phyloP scores from a whole-genome alignment of 2,113 vertebrate species.

The Chionomys nivalis region DNA sequence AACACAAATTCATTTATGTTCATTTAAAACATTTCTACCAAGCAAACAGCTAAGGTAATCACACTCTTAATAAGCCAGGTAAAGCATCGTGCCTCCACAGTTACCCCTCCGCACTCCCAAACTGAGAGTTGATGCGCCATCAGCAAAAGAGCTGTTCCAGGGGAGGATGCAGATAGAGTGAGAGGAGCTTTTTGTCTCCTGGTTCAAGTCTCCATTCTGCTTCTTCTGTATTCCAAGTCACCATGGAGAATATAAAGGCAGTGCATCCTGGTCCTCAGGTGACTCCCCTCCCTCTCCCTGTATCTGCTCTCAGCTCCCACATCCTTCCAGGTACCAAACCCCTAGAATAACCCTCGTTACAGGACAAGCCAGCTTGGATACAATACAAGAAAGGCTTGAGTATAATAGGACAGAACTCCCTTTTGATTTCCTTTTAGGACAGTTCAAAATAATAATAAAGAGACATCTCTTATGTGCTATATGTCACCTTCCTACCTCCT shows the following conservation, averaged over 20 bases:
- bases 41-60: background rate
- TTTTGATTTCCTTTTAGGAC: conserved; percentile 4
- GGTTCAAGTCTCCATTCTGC: too few relatives aligned
- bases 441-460: background rate
- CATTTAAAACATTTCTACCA: conserved; percentile 3
- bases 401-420: background rate
- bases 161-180: background rate
- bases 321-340: background rate
- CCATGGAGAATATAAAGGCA: background rate
- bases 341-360: background rate
- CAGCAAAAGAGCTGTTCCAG: background rate
- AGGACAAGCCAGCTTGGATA: background rate
- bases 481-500: background rate
- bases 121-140: background rate
- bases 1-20: conserved; percentile 22
- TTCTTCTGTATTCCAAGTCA: background rate
- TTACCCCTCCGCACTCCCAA: background rate
- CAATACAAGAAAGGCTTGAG: background rate
- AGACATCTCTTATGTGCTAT: background rate
- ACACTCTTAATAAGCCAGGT: conserved; percentile 26
- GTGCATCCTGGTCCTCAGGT: background rate
- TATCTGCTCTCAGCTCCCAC: background rate
- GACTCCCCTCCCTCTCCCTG: too few relatives aligned
- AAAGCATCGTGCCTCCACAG: background rate
- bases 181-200: background rate